Conservation (phyloP, 1,140 invertebrate species). For the Hylaeus volcanicus region DNA sequence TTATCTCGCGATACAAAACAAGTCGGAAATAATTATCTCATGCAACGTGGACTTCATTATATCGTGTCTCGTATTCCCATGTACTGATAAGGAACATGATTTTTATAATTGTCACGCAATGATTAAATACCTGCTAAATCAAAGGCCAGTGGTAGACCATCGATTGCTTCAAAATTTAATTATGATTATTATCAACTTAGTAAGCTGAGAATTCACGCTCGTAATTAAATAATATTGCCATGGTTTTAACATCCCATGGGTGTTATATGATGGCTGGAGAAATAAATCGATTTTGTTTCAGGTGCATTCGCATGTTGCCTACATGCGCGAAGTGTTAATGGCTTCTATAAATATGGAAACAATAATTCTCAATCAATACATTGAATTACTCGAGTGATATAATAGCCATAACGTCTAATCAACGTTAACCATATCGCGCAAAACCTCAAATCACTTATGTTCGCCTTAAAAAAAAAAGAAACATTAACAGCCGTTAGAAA, state of each 20-base stretch:
- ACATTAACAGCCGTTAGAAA: not conserved
- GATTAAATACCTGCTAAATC: not conserved
- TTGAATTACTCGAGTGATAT: not conserved
- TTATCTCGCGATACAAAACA: not conserved
- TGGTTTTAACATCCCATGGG: not conserved
- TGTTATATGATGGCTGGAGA: no score
- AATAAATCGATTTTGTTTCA: not conserved
- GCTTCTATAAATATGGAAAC: constrained; percentile 4
- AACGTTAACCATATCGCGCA: not conserved
- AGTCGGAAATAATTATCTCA: not conserved
- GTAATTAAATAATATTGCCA: not conserved
- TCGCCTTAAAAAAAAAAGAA: not conserved
- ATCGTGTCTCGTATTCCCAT: not conserved
- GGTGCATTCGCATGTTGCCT: not conserved
- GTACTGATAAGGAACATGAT: not conserved
- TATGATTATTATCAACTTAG: not conserved
- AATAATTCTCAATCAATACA: constrained; percentile 12
- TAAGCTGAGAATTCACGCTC: not conserved
- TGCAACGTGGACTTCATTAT: not conserved
- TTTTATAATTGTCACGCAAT: not conserved
- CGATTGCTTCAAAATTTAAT: not conserved
- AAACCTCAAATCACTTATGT: not conserved
- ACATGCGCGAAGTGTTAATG: not conserved
- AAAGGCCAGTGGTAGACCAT: not conserved
- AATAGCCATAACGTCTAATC: not conserved